Evolutionary conservation across 2,797 vertebrate species (phyloP).

Genomic region (Scleropages formosus): DNA sequence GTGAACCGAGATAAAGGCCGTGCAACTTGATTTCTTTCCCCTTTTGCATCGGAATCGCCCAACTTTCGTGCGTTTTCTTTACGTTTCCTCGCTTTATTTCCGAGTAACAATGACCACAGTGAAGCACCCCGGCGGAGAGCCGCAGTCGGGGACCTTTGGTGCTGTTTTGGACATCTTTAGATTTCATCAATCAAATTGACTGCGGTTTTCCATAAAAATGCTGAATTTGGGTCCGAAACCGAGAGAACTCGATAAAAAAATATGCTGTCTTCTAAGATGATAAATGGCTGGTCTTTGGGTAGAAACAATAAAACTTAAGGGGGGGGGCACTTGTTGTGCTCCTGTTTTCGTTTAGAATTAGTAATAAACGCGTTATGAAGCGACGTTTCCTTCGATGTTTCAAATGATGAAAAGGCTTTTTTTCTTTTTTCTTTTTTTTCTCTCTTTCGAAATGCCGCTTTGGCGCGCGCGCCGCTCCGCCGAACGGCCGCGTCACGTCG

Average conservation of each 20-base stretch:
- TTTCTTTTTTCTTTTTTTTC: neutral
- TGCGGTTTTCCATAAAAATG: constrained; percentile 99
- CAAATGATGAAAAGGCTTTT: constrained; percentile 14
- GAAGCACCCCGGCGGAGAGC: constrained; percentile 94
- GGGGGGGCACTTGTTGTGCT: constrained; percentile 52
- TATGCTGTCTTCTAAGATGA: constrained; percentile 98
- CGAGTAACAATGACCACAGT: constrained; percentile 97
- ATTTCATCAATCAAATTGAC: constrained; percentile 99
- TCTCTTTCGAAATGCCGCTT: no score
- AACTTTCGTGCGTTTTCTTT: constrained; percentile 93
- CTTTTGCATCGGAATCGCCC: constrained; percentile 83
- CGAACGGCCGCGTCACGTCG: no score
- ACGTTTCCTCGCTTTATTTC: constrained; percentile 80
- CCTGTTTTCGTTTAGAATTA: constrained; percentile 23
- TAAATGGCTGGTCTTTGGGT: constrained; percentile 99
- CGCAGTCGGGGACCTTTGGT: constrained; percentile 98
- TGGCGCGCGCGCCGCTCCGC: no score
- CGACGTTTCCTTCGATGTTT: constrained; percentile 15
- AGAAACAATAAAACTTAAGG: constrained; percentile 75
- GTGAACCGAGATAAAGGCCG: constrained; percentile 82
- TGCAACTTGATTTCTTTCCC: constrained; percentile 43
- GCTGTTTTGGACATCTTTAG: constrained; percentile 99
- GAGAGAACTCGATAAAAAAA: constrained; percentile 95
- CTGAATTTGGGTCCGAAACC: constrained; percentile 98
- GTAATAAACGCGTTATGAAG: constrained; percentile 24